phyloP scores from a whole-genome alignment of 2,888 invertebrate genomes.

The Pseudanteris insignis region DNA sequence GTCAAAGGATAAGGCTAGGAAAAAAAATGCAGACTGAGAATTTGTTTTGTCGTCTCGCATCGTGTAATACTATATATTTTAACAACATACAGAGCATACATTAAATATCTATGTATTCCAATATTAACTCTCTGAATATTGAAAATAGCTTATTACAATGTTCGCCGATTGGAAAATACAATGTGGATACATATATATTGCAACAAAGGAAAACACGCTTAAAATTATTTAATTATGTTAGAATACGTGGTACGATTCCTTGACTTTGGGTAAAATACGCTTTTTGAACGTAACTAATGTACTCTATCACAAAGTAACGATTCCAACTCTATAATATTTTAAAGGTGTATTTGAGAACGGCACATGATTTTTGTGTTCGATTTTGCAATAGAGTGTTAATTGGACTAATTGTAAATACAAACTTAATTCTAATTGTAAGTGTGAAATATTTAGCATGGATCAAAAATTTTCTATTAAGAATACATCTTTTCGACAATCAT shows the following conservation, averaged over 20 bases:
- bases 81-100: slow-evolving; percentile 62
- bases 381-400: too few species aligned
- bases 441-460: too few species aligned
- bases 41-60: slow-evolving; percentile 24
- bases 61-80: slow-evolving; percentile 57
- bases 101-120: slow-evolving; percentile 58
- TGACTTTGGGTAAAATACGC: slow-evolving; percentile 28
- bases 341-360: too few species aligned
- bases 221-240: slow-evolving; percentile 13
- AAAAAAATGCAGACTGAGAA: slow-evolving; percentile 6
- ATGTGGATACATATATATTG: slow-evolving; percentile 38
- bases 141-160: slow-evolving; percentile 60
- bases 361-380: too few species aligned
- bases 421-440: slow-evolving; percentile 3
- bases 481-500: too few species aligned
- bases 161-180: slow-evolving; percentile 60
- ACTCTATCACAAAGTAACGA: neutral
- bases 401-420: neutral
- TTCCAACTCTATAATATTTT: neutral
- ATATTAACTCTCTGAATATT: slow-evolving; percentile 56
- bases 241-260: slow-evolving; percentile 13
- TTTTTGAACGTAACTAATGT: neutral
- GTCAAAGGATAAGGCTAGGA: slow-evolving; percentile 9
- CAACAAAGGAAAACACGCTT: slow-evolving; percentile 27
- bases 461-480: too few species aligned